phyloP scores from a whole-genome alignment of 2,113 vertebrate genomes.

The Pipra filicauda region DNA sequence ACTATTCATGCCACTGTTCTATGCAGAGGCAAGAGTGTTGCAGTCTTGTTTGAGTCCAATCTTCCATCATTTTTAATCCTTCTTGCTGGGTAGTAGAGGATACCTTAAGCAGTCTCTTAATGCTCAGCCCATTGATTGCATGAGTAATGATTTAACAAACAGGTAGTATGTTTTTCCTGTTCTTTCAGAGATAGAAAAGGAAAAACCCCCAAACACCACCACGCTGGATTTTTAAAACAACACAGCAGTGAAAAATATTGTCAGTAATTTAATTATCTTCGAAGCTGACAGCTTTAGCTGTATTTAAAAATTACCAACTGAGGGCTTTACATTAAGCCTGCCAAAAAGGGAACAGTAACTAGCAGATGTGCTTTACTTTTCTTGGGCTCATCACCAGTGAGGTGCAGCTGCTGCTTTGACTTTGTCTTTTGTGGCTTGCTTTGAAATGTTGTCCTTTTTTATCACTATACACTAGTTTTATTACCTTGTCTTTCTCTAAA shows the following conservation, averaged over 20 bases:
- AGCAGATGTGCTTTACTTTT: slow-evolving; percentile 59
- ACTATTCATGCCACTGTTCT: neutral
- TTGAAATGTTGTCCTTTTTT: slow-evolving; percentile 38
- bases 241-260: slow-evolving; percentile 9
- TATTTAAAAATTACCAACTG: slow-evolving; percentile 24
- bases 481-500: slow-evolving; percentile 3
- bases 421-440: slow-evolving; percentile 30
- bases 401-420: slow-evolving; percentile 39
- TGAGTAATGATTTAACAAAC: neutral
- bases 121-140: neutral
- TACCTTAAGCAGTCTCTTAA: neutral
- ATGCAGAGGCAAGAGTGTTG: neutral
- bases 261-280: slow-evolving; percentile 48
- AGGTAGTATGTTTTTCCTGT: neutral
- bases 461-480: neutral
- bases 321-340: slow-evolving; percentile 23
- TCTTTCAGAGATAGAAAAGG: neutral
- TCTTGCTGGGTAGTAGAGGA: neutral
- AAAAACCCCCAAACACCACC: neutral
- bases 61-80: neutral
- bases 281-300: slow-evolving; percentile 22
- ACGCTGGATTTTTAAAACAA: neutral
- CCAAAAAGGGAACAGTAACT: slow-evolving; percentile 2
- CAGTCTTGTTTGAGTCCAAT: neutral
- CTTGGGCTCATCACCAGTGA: neutral